Conservation (phyloP, 1,140 invertebrate genomes). For the Formica selysi region DNA sequence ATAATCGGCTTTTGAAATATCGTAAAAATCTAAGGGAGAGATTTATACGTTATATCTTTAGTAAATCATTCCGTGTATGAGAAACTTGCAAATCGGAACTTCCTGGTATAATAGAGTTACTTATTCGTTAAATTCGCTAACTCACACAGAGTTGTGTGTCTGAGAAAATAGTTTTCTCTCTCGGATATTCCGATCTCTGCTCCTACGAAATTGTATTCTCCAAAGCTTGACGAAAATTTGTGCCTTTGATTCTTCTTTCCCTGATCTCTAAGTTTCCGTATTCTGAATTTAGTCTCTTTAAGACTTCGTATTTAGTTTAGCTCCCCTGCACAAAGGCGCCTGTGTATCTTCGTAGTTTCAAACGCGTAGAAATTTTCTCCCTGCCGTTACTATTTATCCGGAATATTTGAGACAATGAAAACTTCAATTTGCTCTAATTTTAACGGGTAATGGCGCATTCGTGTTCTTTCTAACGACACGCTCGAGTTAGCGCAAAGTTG, state of each 20-base stretch:
- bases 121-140: constrained; percentile 44
- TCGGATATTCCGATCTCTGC: constrained; percentile 8
- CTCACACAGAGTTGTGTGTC: neutral
- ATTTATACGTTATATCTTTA: constrained; percentile 1
- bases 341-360: constrained; percentile 19
- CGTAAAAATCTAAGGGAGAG: neutral
- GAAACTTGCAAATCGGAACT: constrained; percentile 27
- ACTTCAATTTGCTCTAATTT: constrained; percentile 10
- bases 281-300: constrained; percentile 14
- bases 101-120: constrained; percentile 35
- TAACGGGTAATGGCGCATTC: constrained; percentile 9
- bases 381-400: neutral
- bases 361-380: constrained; percentile 16
- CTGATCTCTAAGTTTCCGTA: neutral
- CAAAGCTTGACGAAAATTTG: constrained; percentile 32
- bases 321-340: neutral
- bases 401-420: neutral
- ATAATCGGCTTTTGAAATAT: neutral
- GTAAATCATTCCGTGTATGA: constrained; percentile 4
- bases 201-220: constrained; percentile 15
- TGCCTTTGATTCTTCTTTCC: neutral
- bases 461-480: neutral
- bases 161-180: constrained; percentile 24
- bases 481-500: neutral
- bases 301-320: constrained; percentile 15